Base-by-base conservation (phyloP, 2,113 vertebrate species). In the Tachycineta bicolor region DNA sequence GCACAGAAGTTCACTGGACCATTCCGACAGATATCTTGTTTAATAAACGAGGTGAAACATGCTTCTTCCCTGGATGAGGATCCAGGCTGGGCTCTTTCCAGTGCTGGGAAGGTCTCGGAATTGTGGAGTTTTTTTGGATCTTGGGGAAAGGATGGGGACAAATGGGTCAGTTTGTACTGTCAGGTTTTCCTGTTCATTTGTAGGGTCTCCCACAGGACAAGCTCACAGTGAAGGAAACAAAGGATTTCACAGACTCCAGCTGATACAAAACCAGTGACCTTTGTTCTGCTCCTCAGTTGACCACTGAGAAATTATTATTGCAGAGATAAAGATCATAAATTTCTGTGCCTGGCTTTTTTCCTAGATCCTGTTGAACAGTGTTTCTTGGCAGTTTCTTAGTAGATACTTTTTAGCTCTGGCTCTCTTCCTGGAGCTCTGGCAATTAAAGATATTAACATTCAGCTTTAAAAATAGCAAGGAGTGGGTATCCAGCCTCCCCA, bases 361-460 rank as follows among this genome's bases (percentile, higher is more conserved):
- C 96, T 95, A 94, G 82, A 94, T 94, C 90, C 94, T 95, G 92
- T 93, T 96, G 87, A 97, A 92, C 71, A 93, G 85, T 74, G 56
- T 79, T 95, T 96, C 88, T 96, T 94, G 96, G 95, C 86, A 96
- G 64, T 83, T 96, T 80, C 90, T 89, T 95, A 82, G 91, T 25
- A 87, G 90, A 93, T 91, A 90, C 60, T 91, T 94, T 96, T 93
- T 84, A 95, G 67, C 55, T 46, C 80, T 96, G 95, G 93, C 93
- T 89, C 64, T 23, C 31, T 87, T 96, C 92, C 94, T 95, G 59
- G 80, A 87, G 47, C 70, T 67, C 65, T 94, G 83, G 86, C 85
- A 97, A 95, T 96, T 94, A 95, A 94, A 83, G 89, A 52, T 68
- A 92, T 95, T 87, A 93, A 80, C 68, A 95, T 92, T 93, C 46